phyloP scores from a whole-genome alignment of 2,113 vertebrate genomes.

The Paradoxurus hermaphroditus region DNA sequence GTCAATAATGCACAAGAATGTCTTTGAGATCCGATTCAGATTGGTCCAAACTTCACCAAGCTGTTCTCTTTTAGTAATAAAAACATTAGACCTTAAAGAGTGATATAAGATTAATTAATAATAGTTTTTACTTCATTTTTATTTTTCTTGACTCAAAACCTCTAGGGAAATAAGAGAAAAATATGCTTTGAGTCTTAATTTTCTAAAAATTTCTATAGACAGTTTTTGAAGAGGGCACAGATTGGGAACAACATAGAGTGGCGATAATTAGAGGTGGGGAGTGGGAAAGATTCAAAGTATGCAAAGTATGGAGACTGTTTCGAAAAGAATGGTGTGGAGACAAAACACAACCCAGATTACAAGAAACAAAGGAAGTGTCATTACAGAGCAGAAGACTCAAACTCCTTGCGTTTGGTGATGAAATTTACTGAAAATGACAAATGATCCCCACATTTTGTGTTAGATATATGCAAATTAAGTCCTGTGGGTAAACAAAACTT shows the following conservation, averaged over 20 bases:
- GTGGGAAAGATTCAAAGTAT: not conserved
- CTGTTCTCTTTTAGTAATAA: not conserved
- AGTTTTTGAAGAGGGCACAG: not conserved
- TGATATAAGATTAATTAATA: not conserved
- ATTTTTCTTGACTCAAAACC: not conserved
- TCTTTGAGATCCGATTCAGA: not conserved
- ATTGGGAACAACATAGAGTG: not conserved
- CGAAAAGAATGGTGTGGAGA: not conserved
- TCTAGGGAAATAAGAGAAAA: not conserved
- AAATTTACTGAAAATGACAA: not conserved
- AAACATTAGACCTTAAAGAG: not conserved
- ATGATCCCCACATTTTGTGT: not conserved
- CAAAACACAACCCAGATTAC: not conserved
- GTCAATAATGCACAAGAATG: not conserved
- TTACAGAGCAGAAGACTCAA: not conserved
- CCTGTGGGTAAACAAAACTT: not conserved
- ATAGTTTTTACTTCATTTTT: not conserved
- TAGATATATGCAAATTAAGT: not conserved
- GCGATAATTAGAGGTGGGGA: not conserved
- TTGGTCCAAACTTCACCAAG: not conserved
- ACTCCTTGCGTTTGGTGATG: not conserved
- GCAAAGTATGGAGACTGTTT: not conserved
- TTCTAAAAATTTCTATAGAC: not conserved
- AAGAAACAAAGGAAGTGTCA: not conserved
- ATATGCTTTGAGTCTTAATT: not conserved